Base-by-base conservation (phyloP, 1,140 invertebrate species). In the Scaptodrosophila lebanonensis region DNA sequence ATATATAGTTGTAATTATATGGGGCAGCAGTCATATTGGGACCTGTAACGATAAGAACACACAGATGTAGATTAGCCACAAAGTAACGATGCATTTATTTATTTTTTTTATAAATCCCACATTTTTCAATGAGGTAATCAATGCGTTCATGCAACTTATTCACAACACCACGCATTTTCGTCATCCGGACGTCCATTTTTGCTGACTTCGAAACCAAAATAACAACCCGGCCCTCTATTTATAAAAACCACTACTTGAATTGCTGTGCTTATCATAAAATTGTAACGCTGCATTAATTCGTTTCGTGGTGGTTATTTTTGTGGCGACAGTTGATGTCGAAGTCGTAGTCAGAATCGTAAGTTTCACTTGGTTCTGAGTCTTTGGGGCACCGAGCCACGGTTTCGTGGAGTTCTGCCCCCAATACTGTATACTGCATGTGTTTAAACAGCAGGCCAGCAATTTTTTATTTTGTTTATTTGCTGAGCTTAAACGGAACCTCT, bases 1-100 rank as follows among this genome's bases (percentile, higher is more conserved):
- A 99, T 85, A 99, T 99, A 87, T 99, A 99, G 16, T 97, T 98
- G 89, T 99, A 99, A 89, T 99, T 99, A 88, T 99, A 99, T 27
- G 98, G 98, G 85, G 95, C 95, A 57, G 94, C 92, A 54, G 95
- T 93, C 95, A 96, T 97, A 20, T 60, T 82, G 58, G 75, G 75
- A 75, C 58, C 75, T 82, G 51, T 11, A 18, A 56, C 15, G 8
- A 18, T 39, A 12, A 17, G 4, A 27, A 2, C 17, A 8, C 2
- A 15, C 12, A 35, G 16, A 15, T 13, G 32, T 39, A 7, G 4
- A n/a, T 18, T 47, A 30, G 15, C 25, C 8, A 18, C 9, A n/a
- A 8, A 18, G 6, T 20, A 12, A 6, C 1, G 3, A 9, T 9
- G n/a, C n/a, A n/a, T 16, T 3, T 38, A 9, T 2, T 18, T n/a